A percentile compares a stretch with the other conserved stretches of the same genome.
Conservation (phyloP, 2,888 invertebrate genomes). For the Conus canariensis region DNA sequence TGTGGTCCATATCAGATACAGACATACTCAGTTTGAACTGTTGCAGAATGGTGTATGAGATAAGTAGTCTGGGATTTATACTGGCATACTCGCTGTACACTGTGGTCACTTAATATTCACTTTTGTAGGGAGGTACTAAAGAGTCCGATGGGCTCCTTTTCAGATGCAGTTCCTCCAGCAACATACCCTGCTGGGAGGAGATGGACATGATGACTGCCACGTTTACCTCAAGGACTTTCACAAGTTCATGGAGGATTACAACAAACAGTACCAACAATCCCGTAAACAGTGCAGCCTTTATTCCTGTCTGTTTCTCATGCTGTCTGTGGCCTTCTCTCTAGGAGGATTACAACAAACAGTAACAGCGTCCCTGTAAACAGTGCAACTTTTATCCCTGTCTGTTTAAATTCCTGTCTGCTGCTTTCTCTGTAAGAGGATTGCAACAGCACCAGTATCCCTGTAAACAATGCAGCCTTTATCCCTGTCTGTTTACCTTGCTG, state of each 20-base stretch:
- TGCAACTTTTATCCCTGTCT: background rate
- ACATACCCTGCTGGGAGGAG: slow-evolving; percentile 49
- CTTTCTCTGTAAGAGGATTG: slow-evolving; percentile 36
- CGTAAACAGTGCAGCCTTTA: background rate
- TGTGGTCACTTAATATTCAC: too few relatives aligned
- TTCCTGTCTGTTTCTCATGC: too few relatives aligned
- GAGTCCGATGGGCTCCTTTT: background rate
- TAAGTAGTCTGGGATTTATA: too few relatives aligned
- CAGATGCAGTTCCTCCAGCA: slow-evolving; percentile 1
- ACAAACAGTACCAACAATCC: slow-evolving; percentile 51
- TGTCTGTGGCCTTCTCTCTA: slow-evolving; percentile 18
- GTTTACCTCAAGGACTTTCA: slow-evolving; percentile 40
- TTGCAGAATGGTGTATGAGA: too few relatives aligned
- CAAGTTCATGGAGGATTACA: slow-evolving; percentile 44
- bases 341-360: slow-evolving; percentile 44
- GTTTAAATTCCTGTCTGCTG: too few relatives aligned
- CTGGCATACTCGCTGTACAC: too few relatives aligned
- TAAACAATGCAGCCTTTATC: background rate
- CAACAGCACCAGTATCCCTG: slow-evolving; percentile 50
- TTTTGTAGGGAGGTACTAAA: too few relatives aligned
- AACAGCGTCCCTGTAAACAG: slow-evolving; percentile 42
- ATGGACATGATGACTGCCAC: slow-evolving; percentile 56
- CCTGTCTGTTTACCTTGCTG: too few relatives aligned
- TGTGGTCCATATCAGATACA: too few relatives aligned
- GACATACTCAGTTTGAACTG: too few relatives aligned